Evolutionary conservation across 2,888 invertebrate species (phyloP), one percentile per base, ranked within the genome.

Genomic region (Nemapogon koenigi): DNA sequence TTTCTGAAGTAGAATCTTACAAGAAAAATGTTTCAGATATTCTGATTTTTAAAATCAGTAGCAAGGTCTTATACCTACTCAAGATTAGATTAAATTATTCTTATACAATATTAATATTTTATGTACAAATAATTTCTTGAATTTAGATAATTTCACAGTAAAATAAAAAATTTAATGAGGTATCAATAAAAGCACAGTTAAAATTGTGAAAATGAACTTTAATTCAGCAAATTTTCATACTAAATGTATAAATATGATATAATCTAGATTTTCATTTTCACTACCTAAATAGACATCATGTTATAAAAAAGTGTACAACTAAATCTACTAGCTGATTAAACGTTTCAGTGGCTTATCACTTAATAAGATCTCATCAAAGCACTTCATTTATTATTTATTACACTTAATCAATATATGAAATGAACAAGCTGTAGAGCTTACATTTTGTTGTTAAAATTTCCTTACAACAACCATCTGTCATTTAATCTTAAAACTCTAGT

Each of bases 171-270:
- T n/a, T n/a, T n/a, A n/a, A n/a, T n/a, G n/a, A n/a, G n/a, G n/a
- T n/a, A n/a, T n/a, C n/a, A n/a, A n/a, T n/a, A n/a, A 60, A 68
- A 69, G 66, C 56, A 62, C 57, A 50, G 50, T 53, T 53, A 68
- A 75, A 76, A 78, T 73, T 75, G 73, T 78, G 76, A 78, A 76
- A 78, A 78, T 76, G 76, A 78, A 76, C 68, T 78, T 76, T 76
- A 72, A 76, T 78, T 75, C 75, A 75, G 75, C 75, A 76, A 75
- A 72, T 72, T 76, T 76, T 78, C 75, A 78, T 76, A 75, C 78
- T 78, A 76, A 76, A 75, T 76, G 76, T 78, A 78, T 78, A 78
- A 78, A 78, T 78, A 4, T 76, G 72, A 72, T 72, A 76, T 76
- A 75, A 76, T 67, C 73, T 75, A 75, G 75, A 72, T 75, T 75